Evolutionary conservation across 64 coral and sea anemone species (phyloP), one percentile per base, ranked within the genome.

Genomic region (Montipora sp.): DNA sequence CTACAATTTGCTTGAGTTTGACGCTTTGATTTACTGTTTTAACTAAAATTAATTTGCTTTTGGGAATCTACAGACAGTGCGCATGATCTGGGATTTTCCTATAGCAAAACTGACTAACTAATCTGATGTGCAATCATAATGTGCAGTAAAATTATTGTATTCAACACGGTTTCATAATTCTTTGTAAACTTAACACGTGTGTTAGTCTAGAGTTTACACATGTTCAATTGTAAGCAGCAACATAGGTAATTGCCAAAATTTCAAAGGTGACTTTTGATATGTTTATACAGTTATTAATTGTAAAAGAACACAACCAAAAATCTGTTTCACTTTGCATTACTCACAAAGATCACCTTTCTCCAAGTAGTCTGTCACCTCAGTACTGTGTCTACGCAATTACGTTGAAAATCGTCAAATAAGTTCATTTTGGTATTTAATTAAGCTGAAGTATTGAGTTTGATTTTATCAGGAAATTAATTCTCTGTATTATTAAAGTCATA

Each of bases 391-490:
- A 75, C 22, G 36, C 22, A 83, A 45, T 85, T 49, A 47, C 65
- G 46, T n/a, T 48, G 4, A 14, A 16, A 51, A 18, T 51, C 55
- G 55, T 47, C 47, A 21, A 85, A 85, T 85, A 85, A 71, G 15
- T 12, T 44, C 70, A 13, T 49, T 71, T 22, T 51, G 14, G 36
- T 18, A 12, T 71, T 48, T 50, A 21, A 20, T 85, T 72, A 85
- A 23, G 9, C n/a, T 21, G 6, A 50, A 72, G 47, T 70, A 85
- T 85, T 85, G 49, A 21, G 43, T 21, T 67, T 50, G 45, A 85
- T 85, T 44, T 85, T 50, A 85, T 85, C 61, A 72, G 57, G n/a
- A 72, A 71, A 70, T 66, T 43, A 20, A 21, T 67, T 3, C 22
- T 70, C 8, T 0, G 6, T 23, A 49, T 9, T 45, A 46, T 19